Conservation (phyloP, 2,888 invertebrate genomes). For the Crepidodera aurea region DNA sequence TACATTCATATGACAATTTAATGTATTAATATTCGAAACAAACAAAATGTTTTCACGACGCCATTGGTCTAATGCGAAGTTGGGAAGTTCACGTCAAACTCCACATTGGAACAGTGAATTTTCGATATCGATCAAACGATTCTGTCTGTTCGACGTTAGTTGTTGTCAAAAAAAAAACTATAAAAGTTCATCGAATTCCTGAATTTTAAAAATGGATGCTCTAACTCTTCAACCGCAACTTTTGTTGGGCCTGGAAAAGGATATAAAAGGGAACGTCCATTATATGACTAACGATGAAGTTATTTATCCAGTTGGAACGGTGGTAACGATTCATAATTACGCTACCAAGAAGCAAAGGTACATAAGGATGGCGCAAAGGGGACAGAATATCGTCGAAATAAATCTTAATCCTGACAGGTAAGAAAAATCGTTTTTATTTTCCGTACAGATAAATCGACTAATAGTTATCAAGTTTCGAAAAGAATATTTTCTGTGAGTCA, state of each 20-base stretch:
- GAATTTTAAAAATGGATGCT: slow-evolving; percentile 39
- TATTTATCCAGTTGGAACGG: slow-evolving; percentile 81
- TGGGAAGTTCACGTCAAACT: no score
- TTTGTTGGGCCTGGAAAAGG: slow-evolving; percentile 72
- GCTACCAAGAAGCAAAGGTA: slow-evolving; percentile 76
- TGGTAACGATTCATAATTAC: slow-evolving; percentile 78
- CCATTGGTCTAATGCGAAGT: no score
- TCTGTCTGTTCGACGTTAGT: not conserved
- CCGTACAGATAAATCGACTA: no score
- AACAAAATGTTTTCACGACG: no score
- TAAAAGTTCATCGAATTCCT: not conserved
- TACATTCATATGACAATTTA: no score
- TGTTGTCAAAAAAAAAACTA: not conserved
- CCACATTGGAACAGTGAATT: no score
- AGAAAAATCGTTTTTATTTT: slow-evolving; percentile 51
- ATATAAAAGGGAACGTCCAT: slow-evolving; percentile 74
- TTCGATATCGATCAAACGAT: not conserved
- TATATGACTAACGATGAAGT: slow-evolving; percentile 78
- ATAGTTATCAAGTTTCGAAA: no score
- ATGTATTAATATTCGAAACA: no score
- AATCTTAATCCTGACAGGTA: slow-evolving; percentile 75
- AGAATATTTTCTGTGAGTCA: no score
- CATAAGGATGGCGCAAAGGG: slow-evolving; percentile 73
- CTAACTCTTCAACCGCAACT: slow-evolving; percentile 68
- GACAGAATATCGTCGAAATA: slow-evolving; percentile 70